Base-by-base conservation (phyloP, 2,797 vertebrate species). In the Chaenodraco wilsoni region DNA sequence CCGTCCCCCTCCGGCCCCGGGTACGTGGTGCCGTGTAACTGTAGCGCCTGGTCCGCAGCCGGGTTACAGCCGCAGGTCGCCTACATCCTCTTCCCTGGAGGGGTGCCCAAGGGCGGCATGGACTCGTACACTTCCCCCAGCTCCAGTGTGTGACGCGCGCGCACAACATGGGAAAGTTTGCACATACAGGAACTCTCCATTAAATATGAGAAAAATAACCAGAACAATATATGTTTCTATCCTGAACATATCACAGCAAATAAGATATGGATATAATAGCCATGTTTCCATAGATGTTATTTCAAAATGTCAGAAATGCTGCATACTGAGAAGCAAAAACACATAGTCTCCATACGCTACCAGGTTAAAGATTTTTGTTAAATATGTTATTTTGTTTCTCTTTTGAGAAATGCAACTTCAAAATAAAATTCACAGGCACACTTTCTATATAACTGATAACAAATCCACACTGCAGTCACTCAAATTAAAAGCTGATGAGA, bases 11-110 rank as follows among this genome's bases (percentile, higher is more conserved):
- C 95, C 75, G 95, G 96, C 86, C 95, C 96, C 3, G 97, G 97
- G 64, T 98, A 98, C 84, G 93, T 97, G 82, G 93, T 98, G 89
- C 96, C 97, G 27, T 99, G 97, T 94, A 96, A 95, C 95, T 99
- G 98, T 93, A 94, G 95, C 37, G 95, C 96, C 72, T 99, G 97
- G 98, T 96, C 97, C 56, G 88, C 96, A 23, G 95, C 96, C 86
- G 93, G 95, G 88, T 92, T 98, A 88, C 96, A 97, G 84, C 96
- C 96, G 74, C 97, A 97, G 16, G 96, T 99, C 74, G 97, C 97
- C 76, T 99, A 99, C 85, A 97, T 99, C 81, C 93, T 99, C 77
- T 96, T 99, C 73, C 97, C 97, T 0, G 97, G 97, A 89, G 91
- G 88, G 63, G 94, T 97, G 95, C 93, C 92, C 89, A 97, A 96